These are phyloP conservation scores for Pelusios castaneus DNA, from an alignment of 2,113 vertebrate genomes.

Conservation along the genomic window DNA sequence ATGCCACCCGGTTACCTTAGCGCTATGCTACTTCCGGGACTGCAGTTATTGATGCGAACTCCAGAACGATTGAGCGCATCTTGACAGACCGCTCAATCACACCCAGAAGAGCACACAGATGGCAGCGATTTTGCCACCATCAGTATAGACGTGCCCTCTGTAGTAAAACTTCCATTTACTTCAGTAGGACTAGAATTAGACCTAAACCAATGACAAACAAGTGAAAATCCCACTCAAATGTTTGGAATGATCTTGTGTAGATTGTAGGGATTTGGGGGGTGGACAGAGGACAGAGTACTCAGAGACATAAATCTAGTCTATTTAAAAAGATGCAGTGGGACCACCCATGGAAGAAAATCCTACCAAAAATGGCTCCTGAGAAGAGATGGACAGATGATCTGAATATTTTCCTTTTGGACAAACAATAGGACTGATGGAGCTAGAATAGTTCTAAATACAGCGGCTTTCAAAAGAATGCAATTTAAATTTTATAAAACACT, in stretches of 20 bases:
- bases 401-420: not conserved
- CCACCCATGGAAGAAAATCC: not conserved
- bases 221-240: not conserved
- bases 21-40: too few species aligned
- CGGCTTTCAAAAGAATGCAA: not conserved
- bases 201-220: not conserved
- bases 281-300: not conserved
- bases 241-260: not conserved
- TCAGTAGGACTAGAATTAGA: not conserved
- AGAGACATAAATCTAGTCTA: not conserved
- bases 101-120: too few species aligned
- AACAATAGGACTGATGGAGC: not conserved
- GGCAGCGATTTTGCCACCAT: too few species aligned
- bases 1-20: too few species aligned
- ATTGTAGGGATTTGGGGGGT: not conserved
- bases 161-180: not conserved
- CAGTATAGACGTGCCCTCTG: too few species aligned
- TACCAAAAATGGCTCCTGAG: not conserved
- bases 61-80: too few species aligned
- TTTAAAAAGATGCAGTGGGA: not conserved
- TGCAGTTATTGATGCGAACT: too few species aligned
- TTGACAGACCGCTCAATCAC: too few species aligned
- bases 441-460: not conserved
- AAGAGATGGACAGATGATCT: not conserved
- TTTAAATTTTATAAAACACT: not conserved